phyloP scores from a whole-genome alignment of 2,888 invertebrate genomes.

The Eudemis profundana region DNA sequence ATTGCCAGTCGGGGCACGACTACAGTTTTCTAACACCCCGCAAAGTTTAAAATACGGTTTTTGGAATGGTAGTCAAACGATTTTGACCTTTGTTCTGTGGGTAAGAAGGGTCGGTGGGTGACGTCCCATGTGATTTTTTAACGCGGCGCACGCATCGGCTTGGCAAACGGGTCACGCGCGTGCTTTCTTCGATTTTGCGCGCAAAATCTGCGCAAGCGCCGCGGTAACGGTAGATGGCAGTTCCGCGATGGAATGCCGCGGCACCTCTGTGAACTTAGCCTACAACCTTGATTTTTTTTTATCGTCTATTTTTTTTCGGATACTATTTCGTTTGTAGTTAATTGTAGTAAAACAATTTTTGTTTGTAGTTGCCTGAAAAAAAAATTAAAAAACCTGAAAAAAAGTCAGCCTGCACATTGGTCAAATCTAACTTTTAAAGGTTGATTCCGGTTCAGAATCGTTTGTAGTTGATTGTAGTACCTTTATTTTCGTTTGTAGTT shows the following conservation, averaged over 20 bases:
- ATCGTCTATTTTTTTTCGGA: too few relatives aligned
- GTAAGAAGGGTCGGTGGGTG: neutral
- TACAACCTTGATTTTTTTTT: too few relatives aligned
- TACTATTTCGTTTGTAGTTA: too few relatives aligned
- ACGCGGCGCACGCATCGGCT: slow-evolving; percentile 63
- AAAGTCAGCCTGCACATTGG: too few relatives aligned
- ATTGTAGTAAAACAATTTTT: too few relatives aligned
- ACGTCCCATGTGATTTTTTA: slow-evolving; percentile 4
- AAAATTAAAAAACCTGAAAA: too few relatives aligned
- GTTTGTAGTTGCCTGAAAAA: too few relatives aligned
- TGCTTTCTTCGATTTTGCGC: slow-evolving; percentile 84
- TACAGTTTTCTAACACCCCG: slow-evolving; percentile 70
- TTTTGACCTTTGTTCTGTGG: slow-evolving; percentile 54
- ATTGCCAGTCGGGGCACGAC: slow-evolving; percentile 73
- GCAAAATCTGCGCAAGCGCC: slow-evolving; percentile 73
- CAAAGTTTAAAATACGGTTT: slow-evolving; percentile 52
- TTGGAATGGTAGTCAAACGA: slow-evolving; percentile 56
- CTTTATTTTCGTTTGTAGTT: too few relatives aligned
- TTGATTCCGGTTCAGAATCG: too few relatives aligned
- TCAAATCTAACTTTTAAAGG: too few relatives aligned
- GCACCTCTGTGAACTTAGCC: too few relatives aligned
- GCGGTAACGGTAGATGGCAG: slow-evolving; percentile 77
- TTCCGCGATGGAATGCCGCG: slow-evolving; percentile 74
- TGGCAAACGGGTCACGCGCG: slow-evolving; percentile 76
- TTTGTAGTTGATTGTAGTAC: too few relatives aligned